Evolutionary conservation across 1,140 invertebrate species (phyloP).

Genomic region (Drosophila tani): DNA sequence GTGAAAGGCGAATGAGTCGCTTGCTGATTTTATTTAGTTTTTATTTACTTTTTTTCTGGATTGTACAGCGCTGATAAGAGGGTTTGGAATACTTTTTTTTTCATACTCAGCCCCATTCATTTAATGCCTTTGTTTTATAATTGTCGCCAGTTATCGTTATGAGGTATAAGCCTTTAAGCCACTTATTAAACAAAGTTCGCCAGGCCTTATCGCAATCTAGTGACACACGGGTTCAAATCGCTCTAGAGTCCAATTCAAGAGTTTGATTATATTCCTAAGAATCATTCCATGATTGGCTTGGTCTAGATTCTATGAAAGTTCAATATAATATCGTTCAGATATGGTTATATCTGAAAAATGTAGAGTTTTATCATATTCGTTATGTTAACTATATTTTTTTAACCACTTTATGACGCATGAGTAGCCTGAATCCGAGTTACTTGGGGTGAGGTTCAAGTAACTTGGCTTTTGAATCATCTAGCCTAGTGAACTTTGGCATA

Average conservation of each 20-base stretch:
- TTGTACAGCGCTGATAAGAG: conserved; percentile 27
- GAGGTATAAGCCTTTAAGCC: conserved; percentile 43
- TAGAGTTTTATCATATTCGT: no score
- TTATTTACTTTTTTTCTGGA: conserved; percentile 35
- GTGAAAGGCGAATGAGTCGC: conserved; percentile 43
- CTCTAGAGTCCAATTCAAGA: conserved; percentile 17
- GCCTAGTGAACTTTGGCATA: conserved; percentile 1
- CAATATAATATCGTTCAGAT: not conserved
- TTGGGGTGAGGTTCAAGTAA: not conserved
- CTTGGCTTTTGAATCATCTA: not conserved
- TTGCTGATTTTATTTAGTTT: conserved; percentile 33
- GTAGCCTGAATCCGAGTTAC: not conserved
- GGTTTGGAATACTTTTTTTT: conserved; percentile 25
- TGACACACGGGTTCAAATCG: conserved; percentile 37
- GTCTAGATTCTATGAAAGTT: not conserved
- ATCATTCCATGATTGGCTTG: conserved; percentile 8
- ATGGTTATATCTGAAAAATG: no score
- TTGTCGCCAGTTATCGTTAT: conserved; percentile 51
- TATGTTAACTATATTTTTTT: no score
- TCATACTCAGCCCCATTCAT: conserved; percentile 20
- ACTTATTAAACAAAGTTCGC: conserved; percentile 40
- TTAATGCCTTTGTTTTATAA: conserved; percentile 54
- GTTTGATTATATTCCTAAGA: conserved; percentile 10
- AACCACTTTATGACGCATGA: not conserved
- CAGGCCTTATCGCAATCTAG: conserved; percentile 45